Base-by-base conservation (phyloP, 2,113 vertebrate genomes). In the Cyprinus carpio region DNA sequence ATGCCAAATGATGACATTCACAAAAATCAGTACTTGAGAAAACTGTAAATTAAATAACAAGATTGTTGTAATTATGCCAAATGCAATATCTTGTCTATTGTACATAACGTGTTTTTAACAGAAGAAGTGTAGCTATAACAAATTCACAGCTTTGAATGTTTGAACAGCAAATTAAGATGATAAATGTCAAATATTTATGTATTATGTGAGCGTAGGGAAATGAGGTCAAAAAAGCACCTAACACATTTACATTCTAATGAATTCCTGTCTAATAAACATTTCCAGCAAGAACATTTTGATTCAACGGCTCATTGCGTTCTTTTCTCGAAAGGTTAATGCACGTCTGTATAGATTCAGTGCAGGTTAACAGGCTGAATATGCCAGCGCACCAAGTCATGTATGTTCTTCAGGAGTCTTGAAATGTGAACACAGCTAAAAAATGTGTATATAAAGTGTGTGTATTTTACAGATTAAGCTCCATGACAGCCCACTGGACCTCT, bases 101-200 rank as follows among this genome's bases (percentile, higher is more conserved):
- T 99, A 99, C 95, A 99, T 98, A 99, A 54, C 93, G 95, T 98
- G 96, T 97, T 99, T 99, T 99, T 99, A 98, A 98, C 96, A 97
- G 69, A 82, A 34, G 31, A 34, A 96, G 96, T 97, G 96, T 97
- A 97, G 96, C 97, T 97, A 98, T 98, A 98, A 98, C 97, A 96
- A 96, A 96, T 97, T 98, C 97, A 97, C 97, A 98, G 93, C 96
- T 98, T 98, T 98, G 97, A 99, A 99, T 99, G 98, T 99, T 96
- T 94, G 94, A 97, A 93, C 92, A 91, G 96, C 94, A 97, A 97
- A 98, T 96, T 96, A 97, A 93, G 93, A 94, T 93, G 93, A 96
- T 98, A 98, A 97, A 97, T 99, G 97, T 98, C 95, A 94, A 96
- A 97, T 97, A 95, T 46, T 46, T 12, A 46, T 46, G 43, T 46